Conservation (phyloP, 2,888 invertebrate species). For the Gibbula magus region DNA sequence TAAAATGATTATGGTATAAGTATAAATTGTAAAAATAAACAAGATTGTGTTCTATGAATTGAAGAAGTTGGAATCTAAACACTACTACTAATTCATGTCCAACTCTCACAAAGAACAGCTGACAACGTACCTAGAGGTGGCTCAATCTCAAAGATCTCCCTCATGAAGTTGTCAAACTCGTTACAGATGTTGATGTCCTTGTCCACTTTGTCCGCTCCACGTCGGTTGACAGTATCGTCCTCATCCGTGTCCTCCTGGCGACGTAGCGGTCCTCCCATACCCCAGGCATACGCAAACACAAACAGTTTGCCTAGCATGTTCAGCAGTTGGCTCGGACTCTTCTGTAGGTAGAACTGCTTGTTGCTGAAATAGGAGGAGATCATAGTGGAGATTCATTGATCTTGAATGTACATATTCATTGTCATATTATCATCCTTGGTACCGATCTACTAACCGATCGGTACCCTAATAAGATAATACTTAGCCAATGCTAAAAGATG, state of each 20-base stretch:
- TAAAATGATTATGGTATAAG: too few species aligned
- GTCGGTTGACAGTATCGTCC: conserved; percentile 61
- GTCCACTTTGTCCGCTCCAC: conserved; percentile 52
- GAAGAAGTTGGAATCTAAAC: too few species aligned
- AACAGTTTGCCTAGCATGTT: conserved; percentile 73
- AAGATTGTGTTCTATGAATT: too few species aligned
- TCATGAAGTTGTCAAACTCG: conserved; percentile 74
- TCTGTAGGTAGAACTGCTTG: conserved; percentile 69
- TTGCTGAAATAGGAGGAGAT: too few species aligned
- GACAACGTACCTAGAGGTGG: conserved; percentile 68
- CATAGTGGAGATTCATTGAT: not conserved
- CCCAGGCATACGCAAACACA: conserved; percentile 75
- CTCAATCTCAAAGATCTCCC: conserved; percentile 73
- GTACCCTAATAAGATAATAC: too few species aligned
- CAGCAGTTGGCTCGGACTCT: conserved; percentile 67
- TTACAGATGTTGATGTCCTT: conserved; percentile 69
- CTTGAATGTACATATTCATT: not conserved
- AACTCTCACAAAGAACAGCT: not conserved
- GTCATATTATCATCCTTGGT: too few species aligned
- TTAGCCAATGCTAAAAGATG: too few species aligned
- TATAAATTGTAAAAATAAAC: too few species aligned
- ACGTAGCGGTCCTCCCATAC: conserved; percentile 72
- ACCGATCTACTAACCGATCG: too few species aligned
- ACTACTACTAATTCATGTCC: too few species aligned
- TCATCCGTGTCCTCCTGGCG: conserved; percentile 72